phyloP scores from a whole-genome alignment of 2,113 vertebrate genomes.

The Festucalex cinctus region DNA sequence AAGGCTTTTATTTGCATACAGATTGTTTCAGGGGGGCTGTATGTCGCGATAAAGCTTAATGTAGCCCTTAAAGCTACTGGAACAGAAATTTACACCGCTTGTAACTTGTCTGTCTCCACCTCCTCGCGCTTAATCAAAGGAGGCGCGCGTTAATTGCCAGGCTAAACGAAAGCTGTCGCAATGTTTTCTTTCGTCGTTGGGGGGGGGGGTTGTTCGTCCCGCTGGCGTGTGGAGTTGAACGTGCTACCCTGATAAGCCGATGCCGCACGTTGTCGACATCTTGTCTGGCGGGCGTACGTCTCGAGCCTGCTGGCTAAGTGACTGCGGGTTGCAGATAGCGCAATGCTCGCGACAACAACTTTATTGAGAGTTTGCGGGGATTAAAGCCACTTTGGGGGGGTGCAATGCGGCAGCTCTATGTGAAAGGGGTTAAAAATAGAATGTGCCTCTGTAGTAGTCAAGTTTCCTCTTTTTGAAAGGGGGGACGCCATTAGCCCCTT shows the following conservation, averaged over 20 bases:
- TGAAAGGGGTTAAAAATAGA: neutral
- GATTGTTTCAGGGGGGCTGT: conserved; percentile 67
- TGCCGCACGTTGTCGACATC: conserved; percentile 42
- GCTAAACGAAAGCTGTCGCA: conserved; percentile 46
- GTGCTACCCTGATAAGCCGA: conserved; percentile 51
- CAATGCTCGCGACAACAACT: conserved; percentile 48
- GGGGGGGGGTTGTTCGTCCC: conserved; percentile 18
- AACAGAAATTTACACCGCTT: conserved; percentile 9
- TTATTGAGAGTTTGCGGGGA: conserved; percentile 63
- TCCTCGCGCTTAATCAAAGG: conserved; percentile 53
- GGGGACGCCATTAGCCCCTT: conserved; percentile 64
- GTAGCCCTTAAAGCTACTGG: conserved; percentile 62
- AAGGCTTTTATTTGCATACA: conserved; percentile 69
- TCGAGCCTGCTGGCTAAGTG: conserved; percentile 56
- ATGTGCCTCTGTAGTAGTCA: conserved; percentile 7
- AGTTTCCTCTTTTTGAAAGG: conserved; percentile 32
- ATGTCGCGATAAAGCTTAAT: conserved; percentile 68
- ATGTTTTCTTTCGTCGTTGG: conserved; percentile 26
- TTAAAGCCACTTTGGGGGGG: conserved; percentile 40
- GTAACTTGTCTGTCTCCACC: conserved; percentile 27
- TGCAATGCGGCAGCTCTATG: neutral
- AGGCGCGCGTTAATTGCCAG: conserved; percentile 58
- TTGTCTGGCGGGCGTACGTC: conserved; percentile 25
- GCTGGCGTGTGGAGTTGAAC: conserved; percentile 35
- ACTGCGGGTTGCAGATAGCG: conserved; percentile 58